A percentile compares a stretch with the other conserved stretches of the same genome.
phyloP scores from a whole-genome alignment of 2,797 vertebrate genomes.

The Premnoplex brunnescens region DNA sequence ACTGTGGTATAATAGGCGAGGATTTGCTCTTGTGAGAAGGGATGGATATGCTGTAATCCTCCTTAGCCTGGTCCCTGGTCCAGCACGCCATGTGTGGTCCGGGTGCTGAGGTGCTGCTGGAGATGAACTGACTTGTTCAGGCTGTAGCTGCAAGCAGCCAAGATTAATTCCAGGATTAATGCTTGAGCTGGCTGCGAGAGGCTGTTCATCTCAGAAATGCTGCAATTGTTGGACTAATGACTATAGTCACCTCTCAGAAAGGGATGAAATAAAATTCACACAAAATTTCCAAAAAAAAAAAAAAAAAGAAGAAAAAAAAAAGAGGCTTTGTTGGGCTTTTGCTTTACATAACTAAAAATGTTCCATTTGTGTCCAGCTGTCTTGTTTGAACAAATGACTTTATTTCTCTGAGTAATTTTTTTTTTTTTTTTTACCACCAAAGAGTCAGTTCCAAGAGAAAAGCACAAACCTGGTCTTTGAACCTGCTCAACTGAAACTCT shows the following conservation, averaged over 20 bases:
- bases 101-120: constrained; percentile 19
- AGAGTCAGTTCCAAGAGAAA: not conserved
- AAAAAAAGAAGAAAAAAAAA: not conserved
- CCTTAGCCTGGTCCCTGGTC: constrained; percentile 29
- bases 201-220: not conserved
- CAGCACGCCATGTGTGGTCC: constrained; percentile 40
- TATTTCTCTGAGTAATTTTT: not conserved
- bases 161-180: constrained; percentile 57
- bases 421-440: not conserved
- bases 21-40: constrained; percentile 24
- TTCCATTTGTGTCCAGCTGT: not conserved
- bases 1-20: not conserved
- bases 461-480: not conserved
- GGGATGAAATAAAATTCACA: not conserved
- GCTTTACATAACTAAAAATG: not conserved
- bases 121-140: not conserved
- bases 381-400: not conserved
- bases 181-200: not conserved
- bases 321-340: not conserved
- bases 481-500: not conserved
- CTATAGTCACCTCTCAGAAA: not conserved
- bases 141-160: not conserved
- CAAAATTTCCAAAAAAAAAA: not conserved
- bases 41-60: constrained; percentile 16
- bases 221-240: not conserved